Base-by-base conservation (phyloP, 1,140 invertebrate species). In the Oscheius sp. region DNA sequence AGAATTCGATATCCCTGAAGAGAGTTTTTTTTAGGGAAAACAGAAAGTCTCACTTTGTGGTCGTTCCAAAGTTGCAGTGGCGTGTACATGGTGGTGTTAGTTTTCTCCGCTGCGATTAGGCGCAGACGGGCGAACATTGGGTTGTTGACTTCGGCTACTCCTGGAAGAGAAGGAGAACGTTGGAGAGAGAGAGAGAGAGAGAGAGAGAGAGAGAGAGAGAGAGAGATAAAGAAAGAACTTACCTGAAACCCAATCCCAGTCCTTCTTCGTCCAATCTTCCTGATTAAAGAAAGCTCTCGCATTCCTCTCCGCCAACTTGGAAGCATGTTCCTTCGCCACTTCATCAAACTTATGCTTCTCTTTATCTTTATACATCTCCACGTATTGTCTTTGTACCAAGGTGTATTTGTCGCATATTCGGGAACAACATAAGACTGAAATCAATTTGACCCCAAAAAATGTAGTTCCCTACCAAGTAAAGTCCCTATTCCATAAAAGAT, bases 351-450 rank as follows among this genome's bases (percentile, higher is more conserved):
- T 74, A n/a, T 62, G 31, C 29, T 65, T 66, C 46, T 80, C 79
- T 52, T 71, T 73, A 26, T 68, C 71, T 31, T 82, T 73, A 52
- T 80, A 80, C 34, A 77, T 80, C 42, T 72, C 72, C 52, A 80
- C 79, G 36, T 81, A 80, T 32, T 75, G 68, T 18, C 75, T 77
- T 46, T 80, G 79, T 7, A 80, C 68, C 52, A 80, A 67, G 1
- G 79, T 80, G 76, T 83, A 80, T 36, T 75, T 79, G 59, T 82
- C 80, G 38, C 73, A 80, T 68, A 82, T 80, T 66, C 79, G 78
- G 36, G 76, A 46, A 4, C 67, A 81, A 28, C 81, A 81, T 18
- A 76, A 66, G 2, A 73, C 79, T 79, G 70, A 45, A 81, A 64
- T 38, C 13, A 38, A 28, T n/a, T 29, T 52, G 10, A 23, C 15